Conservation (phyloP, 2,797 vertebrate species). For the Stomatorhinus walkeri region DNA sequence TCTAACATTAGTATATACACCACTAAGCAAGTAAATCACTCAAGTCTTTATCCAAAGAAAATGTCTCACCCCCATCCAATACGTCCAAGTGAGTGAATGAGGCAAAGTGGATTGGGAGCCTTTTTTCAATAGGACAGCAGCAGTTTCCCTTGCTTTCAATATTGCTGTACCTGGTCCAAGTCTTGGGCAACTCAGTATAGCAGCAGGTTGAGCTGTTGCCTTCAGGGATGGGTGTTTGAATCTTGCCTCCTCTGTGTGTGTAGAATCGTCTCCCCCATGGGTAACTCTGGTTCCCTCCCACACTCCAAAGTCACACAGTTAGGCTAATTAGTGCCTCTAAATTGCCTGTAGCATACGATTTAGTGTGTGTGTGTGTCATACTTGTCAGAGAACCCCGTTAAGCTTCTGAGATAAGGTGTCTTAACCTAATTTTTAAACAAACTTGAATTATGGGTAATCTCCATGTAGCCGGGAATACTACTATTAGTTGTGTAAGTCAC, state of each 20-base stretch:
- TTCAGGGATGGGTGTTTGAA: not conserved
- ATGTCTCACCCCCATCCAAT: not conserved
- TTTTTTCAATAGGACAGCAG: not conserved
- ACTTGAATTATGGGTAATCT: not conserved
- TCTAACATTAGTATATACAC: not conserved
- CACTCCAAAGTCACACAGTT: not conserved
- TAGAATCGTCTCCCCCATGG: not conserved
- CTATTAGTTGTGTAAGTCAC: not conserved
- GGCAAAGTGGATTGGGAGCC: not conserved
- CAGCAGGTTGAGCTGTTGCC: not conserved
- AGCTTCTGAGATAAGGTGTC: not conserved
- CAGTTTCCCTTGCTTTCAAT: not conserved
- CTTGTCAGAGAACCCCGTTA: not conserved
- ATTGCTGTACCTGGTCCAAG: not conserved
- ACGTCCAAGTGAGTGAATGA: not conserved
- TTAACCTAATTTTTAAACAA: not conserved
- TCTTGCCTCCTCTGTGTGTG: not conserved
- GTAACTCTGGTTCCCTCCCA: not conserved
- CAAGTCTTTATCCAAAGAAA: not conserved
- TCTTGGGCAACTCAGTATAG: not conserved
- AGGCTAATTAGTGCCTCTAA: not conserved
- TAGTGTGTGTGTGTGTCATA: not conserved
- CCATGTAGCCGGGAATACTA: not conserved
- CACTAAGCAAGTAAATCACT: not conserved
- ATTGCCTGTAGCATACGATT: not conserved